A percentile compares a stretch with the other conserved stretches of the same genome.
Evolutionary conservation across 2,113 vertebrate genomes (phyloP).

Genomic region (Garra rufa): DNA sequence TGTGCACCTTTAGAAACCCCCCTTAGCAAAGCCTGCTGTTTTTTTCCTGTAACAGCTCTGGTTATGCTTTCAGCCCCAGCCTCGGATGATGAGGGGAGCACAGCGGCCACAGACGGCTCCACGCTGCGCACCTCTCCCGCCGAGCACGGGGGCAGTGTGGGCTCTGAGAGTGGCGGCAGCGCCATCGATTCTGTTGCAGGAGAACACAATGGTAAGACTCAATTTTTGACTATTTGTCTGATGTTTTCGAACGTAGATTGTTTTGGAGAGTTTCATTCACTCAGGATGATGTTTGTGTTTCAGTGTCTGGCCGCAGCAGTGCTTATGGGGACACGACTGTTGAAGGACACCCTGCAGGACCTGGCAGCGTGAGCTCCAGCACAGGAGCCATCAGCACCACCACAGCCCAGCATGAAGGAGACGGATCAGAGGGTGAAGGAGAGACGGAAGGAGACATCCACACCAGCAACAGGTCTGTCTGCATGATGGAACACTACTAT

Average conservation of each 20-base stretch:
- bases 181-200: constrained; percentile 96
- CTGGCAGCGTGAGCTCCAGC: constrained; percentile 96
- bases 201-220: constrained; percentile 92
- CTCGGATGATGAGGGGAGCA: constrained; percentile 98
- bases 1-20: constrained; percentile 56
- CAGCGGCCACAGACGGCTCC: constrained; percentile 96
- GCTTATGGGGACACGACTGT: constrained; percentile 92
- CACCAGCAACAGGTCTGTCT: constrained; percentile 89
- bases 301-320: constrained; percentile 96
- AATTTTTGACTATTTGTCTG: not conserved
- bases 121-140: constrained; percentile 96
- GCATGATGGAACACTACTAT: not conserved
- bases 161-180: constrained; percentile 97
- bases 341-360: constrained; percentile 91
- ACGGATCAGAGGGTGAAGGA: constrained; percentile 92
- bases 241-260: not conserved
- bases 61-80: constrained; percentile 98
- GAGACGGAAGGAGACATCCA: constrained; percentile 93
- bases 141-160: constrained; percentile 96
- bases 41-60: constrained; percentile 97
- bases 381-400: constrained; percentile 96
- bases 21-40: constrained; percentile 72
- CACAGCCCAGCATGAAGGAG: constrained; percentile 95
- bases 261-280: not conserved
- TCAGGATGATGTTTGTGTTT: not conserved